Evolutionary conservation across 37 sponge, comb jelly and placozoan species (phyloP).

Genomic region (Diacarnus erythraeanus): DNA sequence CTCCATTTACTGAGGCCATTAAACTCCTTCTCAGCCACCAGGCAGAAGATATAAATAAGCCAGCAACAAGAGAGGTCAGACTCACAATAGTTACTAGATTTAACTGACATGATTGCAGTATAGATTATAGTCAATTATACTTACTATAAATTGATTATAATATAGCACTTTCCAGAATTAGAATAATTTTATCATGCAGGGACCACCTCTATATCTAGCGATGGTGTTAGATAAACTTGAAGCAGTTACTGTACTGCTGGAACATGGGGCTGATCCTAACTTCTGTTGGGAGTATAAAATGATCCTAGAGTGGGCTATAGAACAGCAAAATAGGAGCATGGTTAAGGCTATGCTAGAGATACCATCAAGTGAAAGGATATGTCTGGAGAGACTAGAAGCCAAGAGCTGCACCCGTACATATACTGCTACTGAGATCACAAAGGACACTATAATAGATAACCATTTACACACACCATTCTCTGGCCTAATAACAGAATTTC

Average conservation of each 20-base stretch:
- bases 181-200: too few relatives aligned
- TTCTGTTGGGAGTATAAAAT: background rate
- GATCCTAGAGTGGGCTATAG: background rate
- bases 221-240: background rate
- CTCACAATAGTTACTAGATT: too few relatives aligned
- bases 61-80: too few relatives aligned
- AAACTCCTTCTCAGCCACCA: background rate
- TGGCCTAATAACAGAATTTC: background rate
- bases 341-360: slow-evolving; percentile 4
- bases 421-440: too few relatives aligned
- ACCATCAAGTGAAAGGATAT: background rate
- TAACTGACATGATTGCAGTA: too few relatives aligned
- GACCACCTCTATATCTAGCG: background rate
- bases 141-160: too few relatives aligned
- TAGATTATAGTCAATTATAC: too few relatives aligned
- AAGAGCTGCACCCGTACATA: too few relatives aligned
- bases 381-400: background rate
- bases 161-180: too few relatives aligned
- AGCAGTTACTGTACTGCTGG: background rate
- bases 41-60: background rate
- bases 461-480: background rate
- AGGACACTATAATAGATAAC: background rate
- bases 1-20: background rate
- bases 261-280: background rate
- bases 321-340: background rate